Evolutionary conservation across 2,113 vertebrate species (phyloP).

Genomic region (Kryptolebias marmoratus): DNA sequence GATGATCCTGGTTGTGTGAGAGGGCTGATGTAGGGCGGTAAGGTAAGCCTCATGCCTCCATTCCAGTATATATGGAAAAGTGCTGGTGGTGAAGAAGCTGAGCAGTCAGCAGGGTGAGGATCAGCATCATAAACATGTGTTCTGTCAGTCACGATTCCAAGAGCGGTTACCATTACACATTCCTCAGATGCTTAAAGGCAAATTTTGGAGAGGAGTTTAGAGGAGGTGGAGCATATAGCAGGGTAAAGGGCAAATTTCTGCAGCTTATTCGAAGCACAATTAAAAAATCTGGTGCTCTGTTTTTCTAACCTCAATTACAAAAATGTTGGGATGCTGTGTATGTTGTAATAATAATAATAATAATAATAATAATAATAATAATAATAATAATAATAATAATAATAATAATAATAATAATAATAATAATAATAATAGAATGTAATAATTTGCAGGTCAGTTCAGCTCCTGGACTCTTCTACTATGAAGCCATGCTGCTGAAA

Average conservation of each 20-base stretch:
- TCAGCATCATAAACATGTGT: constrained; percentile 65
- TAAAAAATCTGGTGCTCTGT: background rate
- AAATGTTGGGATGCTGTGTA: too few species aligned
- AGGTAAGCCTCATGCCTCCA: constrained; percentile 55
- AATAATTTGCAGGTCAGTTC: too few species aligned
- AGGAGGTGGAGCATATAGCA: background rate
- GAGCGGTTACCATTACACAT: constrained; percentile 35
- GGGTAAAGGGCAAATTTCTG: background rate
- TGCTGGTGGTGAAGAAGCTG: constrained; percentile 54
- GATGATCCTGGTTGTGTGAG: constrained; percentile 16
- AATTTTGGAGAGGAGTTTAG: background rate
- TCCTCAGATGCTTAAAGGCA: constrained; percentile 15
- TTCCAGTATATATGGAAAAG: constrained; percentile 55
- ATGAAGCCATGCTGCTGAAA: too few species aligned
- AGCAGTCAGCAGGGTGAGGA: constrained; percentile 68
- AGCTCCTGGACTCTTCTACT: too few species aligned
- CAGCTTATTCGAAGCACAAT: background rate
- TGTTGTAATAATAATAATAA: too few species aligned
- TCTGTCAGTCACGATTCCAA: constrained; percentile 59
- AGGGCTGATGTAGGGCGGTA: constrained; percentile 26
- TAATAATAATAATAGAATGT: too few species aligned
- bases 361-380: too few species aligned
- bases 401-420: too few species aligned
- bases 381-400: too few species aligned
- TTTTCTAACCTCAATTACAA: background rate